Evolutionary conservation across 2,888 invertebrate genomes (phyloP), one percentile per base, ranked within the genome.

Genomic region (Agrochola litura): DNA sequence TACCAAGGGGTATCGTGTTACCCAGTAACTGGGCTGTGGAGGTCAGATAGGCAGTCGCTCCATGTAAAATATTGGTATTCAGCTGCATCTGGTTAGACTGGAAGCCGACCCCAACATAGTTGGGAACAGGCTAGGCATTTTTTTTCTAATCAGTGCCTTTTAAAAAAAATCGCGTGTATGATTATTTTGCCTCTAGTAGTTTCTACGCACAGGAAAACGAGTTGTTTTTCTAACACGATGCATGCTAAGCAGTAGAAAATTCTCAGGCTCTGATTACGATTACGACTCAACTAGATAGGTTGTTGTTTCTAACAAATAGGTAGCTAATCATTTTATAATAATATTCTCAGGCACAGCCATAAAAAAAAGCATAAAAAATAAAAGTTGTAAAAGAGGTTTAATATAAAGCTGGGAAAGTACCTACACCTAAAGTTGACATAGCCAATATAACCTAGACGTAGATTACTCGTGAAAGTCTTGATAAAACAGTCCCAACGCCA

Each of bases 391-490:
- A 77, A 68, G 46, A 75, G 22, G 52, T 58, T 67, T 56, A 64
- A 30, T 60, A 61, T 60, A 68, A 72, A 64, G 37, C 63, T 76
- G 22, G 37, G 54, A 84, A 82, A 63, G 56, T 66, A 71, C 43
- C 16, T 66, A 66, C 25, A 64, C 30, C 56, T 77, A 46, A 77
- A 60, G 63, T 77, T 70, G 49, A 49, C 63, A 69, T 64, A 77
- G 61, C 56, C 61, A 56, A 61, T 66, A 81, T 56, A 67, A 49
- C 64, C 56, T 63, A 70, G 67, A 68, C 61, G 43, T 76, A 65
- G 68, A 73, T 68, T 79, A 72, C 41, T 74, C 66, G 79, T 74
- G 84, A 86, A 86, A 86, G 84, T 86, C 67, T 73, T 71, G 41
- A 86, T 84, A 79, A 82, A 78, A 73, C 63, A 63, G 70, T 54